Evolutionary conservation across 1,140 invertebrate species (phyloP).

Genomic region (Caenorhabditis tropicalis): DNA sequence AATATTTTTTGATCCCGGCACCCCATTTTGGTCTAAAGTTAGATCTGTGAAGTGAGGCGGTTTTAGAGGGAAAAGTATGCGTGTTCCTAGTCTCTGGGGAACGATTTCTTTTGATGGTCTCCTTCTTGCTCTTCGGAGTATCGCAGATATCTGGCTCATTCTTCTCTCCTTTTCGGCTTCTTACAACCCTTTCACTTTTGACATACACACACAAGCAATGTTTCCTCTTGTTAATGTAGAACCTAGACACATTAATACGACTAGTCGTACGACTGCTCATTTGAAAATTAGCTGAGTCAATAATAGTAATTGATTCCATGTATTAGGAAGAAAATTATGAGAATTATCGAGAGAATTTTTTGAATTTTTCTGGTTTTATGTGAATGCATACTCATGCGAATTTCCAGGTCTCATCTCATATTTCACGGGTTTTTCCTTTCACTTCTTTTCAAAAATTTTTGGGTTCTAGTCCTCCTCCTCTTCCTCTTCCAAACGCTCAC

Average conservation of each 20-base stretch:
- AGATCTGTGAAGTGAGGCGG: not conserved
- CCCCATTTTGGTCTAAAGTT: too few species aligned
- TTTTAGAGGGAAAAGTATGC: not conserved
- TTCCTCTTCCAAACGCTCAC: not conserved
- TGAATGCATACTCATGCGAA: not conserved
- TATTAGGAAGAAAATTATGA: too few species aligned
- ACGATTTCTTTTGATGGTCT: conserved; percentile 24
- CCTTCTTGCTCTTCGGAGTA: conserved; percentile 43
- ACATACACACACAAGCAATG: not conserved
- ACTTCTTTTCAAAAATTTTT: not conserved
- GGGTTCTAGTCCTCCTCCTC: not conserved
- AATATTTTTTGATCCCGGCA: too few species aligned
- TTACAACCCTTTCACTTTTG: not conserved
- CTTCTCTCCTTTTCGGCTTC: not conserved
- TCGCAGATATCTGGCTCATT: conserved; percentile 25
- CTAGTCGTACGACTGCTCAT: too few species aligned
- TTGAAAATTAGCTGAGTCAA: not conserved
- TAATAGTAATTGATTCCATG: too few species aligned
- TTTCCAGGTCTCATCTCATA: conserved; percentile 41
- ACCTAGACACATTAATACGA: too few species aligned
- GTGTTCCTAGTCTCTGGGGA: conserved; percentile 1
- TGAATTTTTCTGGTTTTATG: not conserved
- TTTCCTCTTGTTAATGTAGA: not conserved
- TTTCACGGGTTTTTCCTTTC: not conserved
- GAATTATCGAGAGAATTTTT: not conserved